Percentiles rank a stretch among this genome's conserved stretches.
Conservation (phyloP, 2,888 invertebrate species). For the Drosophila sordidula region DNA sequence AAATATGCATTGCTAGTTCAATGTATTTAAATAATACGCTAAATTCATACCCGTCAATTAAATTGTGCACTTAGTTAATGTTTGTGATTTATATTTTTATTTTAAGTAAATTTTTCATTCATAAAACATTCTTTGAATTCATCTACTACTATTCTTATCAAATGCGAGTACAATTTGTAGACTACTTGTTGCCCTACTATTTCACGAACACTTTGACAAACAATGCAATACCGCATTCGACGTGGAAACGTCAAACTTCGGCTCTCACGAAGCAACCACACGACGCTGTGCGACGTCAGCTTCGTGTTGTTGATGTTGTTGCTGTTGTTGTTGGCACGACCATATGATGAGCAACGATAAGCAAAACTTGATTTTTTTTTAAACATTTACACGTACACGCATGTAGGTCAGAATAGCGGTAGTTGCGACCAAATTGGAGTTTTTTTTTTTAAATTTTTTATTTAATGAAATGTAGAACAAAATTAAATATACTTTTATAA, state of each 20-base stretch:
- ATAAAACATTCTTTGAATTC: constrained; percentile 23
- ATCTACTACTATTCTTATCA: constrained; percentile 64
- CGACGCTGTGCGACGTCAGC: constrained; percentile 54
- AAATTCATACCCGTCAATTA: background rate
- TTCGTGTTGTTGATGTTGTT: constrained; percentile 48
- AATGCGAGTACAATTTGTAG: constrained; percentile 23
- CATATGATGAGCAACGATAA: constrained; percentile 41
- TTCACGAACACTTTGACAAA: constrained; percentile 44
- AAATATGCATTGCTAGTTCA: background rate
- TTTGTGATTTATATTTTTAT: background rate
- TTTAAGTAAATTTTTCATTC: constrained; percentile 61
- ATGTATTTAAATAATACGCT: background rate
- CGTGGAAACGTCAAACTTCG: constrained; percentile 80
- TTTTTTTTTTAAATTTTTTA: no score
- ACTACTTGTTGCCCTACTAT: constrained; percentile 75
- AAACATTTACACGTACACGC: constrained; percentile 29
- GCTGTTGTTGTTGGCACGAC: constrained; percentile 25
- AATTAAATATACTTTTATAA: no score
- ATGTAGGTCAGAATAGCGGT: constrained; percentile 60
- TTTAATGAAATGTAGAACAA: no score
- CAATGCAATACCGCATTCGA: constrained; percentile 47
- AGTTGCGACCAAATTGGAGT: background rate
- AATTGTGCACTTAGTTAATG: background rate
- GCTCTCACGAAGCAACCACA: constrained; percentile 46
- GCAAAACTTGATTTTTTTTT: constrained; percentile 57